Percentiles rank a stretch among this genome's conserved stretches.
Conservation (phyloP, 1,140 invertebrate species). For the Gonioctena quinquepunctata region DNA sequence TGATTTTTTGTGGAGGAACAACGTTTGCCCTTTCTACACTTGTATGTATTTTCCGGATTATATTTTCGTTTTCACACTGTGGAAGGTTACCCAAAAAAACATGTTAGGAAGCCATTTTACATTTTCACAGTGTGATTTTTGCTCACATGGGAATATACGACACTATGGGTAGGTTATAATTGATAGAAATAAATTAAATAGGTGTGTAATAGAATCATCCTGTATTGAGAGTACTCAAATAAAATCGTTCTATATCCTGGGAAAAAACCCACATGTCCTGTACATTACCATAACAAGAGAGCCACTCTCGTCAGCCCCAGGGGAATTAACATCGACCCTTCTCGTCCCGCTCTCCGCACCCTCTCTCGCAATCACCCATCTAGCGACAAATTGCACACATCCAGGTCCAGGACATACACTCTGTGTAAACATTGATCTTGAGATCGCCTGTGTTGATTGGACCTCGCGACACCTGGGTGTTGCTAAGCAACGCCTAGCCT, state of each 20-base stretch:
- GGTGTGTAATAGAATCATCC: no score
- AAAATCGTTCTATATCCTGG: not conserved
- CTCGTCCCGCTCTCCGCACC: not conserved
- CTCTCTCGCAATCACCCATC: not conserved
- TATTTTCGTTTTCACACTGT: no score
- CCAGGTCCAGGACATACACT: constrained; percentile 25
- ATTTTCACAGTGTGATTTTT: no score
- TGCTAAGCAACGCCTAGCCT: constrained; percentile 46
- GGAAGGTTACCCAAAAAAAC: no score
- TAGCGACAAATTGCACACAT: constrained; percentile 25
- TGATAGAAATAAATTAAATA: no score
- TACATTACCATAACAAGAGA: constrained; percentile 2
- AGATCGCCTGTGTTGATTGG: constrained; percentile 54
- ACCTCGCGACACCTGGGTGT: constrained; percentile 53
- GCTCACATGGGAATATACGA: no score
- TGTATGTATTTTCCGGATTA: no score
- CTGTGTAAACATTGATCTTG: constrained; percentile 54
- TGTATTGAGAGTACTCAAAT: no score
- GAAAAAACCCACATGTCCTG: not conserved
- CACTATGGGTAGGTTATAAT: no score
- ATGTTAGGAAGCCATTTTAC: no score
- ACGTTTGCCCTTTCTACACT: no score
- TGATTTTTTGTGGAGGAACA: no score
- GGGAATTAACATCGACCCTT: constrained; percentile 1
- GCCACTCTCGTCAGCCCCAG: not conserved